phyloP scores from a whole-genome alignment of 1,140 invertebrate species.

The Polyergus mexicanus region DNA sequence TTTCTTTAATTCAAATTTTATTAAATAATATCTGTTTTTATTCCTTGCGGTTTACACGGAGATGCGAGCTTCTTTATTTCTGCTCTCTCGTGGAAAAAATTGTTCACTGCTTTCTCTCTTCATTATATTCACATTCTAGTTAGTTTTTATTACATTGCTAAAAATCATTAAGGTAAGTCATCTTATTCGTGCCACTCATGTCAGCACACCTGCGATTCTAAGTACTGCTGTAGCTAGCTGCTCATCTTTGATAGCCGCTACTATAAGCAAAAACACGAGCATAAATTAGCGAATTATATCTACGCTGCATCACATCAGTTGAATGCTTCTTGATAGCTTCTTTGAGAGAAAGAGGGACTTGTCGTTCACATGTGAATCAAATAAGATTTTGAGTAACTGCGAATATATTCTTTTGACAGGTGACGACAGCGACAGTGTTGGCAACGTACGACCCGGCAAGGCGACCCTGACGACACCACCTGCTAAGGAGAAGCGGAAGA shows the following conservation, averaged over 20 bases:
- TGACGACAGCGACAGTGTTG: constrained; percentile 93
- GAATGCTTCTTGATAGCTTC: constrained; percentile 73
- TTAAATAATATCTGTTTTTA: too few species aligned
- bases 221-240: constrained; percentile 55
- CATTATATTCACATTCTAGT: constrained; percentile 53
- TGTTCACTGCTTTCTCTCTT: constrained; percentile 50
- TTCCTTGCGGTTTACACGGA: constrained; percentile 37
- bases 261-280: constrained; percentile 42
- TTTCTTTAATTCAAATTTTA: too few species aligned
- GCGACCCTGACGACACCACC: constrained; percentile 94
- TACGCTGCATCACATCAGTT: constrained; percentile 67
- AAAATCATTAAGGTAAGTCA: constrained; percentile 45
- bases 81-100: constrained; percentile 19
- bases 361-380: constrained; percentile 1
- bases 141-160: constrained; percentile 48
- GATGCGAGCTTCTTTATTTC: constrained; percentile 35
- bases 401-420: constrained; percentile 85
- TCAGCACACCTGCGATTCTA: constrained; percentile 16
- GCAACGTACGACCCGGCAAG: constrained; percentile 91
- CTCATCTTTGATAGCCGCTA: constrained; percentile 62
- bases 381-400: constrained; percentile 42
- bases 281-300: constrained; percentile 55
- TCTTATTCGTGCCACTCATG: constrained; percentile 37
- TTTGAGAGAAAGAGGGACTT: constrained; percentile 74
- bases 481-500: constrained; percentile 98